Evolutionary conservation across 2,113 vertebrate species (phyloP), one percentile per base, ranked within the genome.

Genomic region (Cottus gobio): DNA sequence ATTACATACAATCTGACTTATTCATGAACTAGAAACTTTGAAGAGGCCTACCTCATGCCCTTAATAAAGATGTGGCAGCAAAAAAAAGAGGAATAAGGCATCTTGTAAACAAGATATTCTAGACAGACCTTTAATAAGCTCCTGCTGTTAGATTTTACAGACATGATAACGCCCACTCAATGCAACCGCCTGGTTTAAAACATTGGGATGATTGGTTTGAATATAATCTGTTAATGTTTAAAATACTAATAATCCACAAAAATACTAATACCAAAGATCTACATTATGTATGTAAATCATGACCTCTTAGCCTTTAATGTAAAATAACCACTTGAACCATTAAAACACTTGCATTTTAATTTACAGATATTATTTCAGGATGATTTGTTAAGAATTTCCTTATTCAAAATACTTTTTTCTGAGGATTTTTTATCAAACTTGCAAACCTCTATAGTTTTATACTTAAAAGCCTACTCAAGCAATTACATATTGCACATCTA

Each of bases 91-190:
- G 26, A 15, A 16, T 42, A 68, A 71, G 66, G 36, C 20, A 70
- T 57, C 34, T 36, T 50, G 37, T 61, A 36, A 77, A 42, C 26
- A 7, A 16, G 1, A 73, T 71, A 77, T 71, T 50, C 75, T 46
- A 46, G 31, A 52, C 65, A 36, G 72, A 71, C n/a, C 64, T 28
- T 36, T 56, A 84, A 56, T 62, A 46, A 81, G 9, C 37, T 37
- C 42, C 50, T 56, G 34, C 56, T 37, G 61, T 7, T 46, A 56
- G 18, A 65, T 66, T 83, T 66, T 50, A n/a, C 9, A 52, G 37
- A 81, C 76, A 70, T 77, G 16, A 74, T 63, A 80, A 57, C 58
- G 60, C 69, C 44, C 15, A 83, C 54, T 63, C 62, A 9, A 75
- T 71, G 52, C 31, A 83, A 68, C 36, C 0, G 1, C 22, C 9